Evolutionary conservation across 2,888 invertebrate species (phyloP), one percentile per base, ranked within the genome.

Genomic region (Panopea generosa): DNA sequence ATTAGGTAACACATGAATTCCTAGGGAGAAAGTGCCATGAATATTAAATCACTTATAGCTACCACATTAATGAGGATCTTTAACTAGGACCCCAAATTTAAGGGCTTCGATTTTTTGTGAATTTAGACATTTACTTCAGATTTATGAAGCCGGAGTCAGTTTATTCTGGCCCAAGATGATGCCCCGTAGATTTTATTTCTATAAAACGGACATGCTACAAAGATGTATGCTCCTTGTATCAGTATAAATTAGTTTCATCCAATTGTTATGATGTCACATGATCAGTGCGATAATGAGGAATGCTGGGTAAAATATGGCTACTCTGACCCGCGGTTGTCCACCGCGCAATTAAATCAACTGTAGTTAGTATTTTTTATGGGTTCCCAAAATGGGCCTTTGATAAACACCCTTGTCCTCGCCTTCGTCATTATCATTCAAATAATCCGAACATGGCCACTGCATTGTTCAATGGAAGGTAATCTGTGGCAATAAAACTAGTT

Each of bases 261-360:
- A 14, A 66, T 75, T 75, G 69, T 70, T 24, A 24, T 26, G 1
- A 2, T 55, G 75, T 70, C 75, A 75, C n/a, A 29, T 66, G 66
- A 75, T 66, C 70, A 45, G 24, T 43, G 38, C 56, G 45, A 24
- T 61, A 52, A 67, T 61, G 52, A 26, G 55, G 67, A 49, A 66
- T 56, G 63, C 45, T 67, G 67, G 67, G 52, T 71, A 71, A 66
- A 77, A 67, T 62, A 62, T 62, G 56, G 65, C 61, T 6, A 27
- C 49, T 45, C 29, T 75, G 75, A 75, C 75, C 75, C 69, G 16
- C 66, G 61, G 55, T 56, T 66, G 60, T 65, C 61, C 65, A 55
- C 56, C 65, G 56, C 33, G 38, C 50, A 55, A 61, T 55, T 55
- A 52, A 49, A 49, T 55, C 61, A 59, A 26, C 49, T n/a, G 26